Conservation (phyloP, 2,113 vertebrate genomes). For the Cynoglossus semilaevis region DNA sequence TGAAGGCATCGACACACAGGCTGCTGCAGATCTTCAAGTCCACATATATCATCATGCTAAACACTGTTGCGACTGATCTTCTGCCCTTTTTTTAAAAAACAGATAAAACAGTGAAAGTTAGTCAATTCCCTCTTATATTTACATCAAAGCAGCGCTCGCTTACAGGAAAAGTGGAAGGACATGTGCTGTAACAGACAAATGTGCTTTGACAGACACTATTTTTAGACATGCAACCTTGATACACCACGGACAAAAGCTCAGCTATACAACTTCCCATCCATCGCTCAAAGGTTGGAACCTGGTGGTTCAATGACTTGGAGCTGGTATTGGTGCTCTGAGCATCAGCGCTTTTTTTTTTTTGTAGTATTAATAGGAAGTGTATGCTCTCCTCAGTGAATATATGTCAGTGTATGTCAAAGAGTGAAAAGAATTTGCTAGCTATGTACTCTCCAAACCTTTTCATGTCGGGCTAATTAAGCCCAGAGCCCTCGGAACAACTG, state of each 20-base stretch:
- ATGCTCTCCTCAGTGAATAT: conserved; percentile 27
- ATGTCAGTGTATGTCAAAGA: conserved; percentile 47
- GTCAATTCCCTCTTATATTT: too few relatives aligned
- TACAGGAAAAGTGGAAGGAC: conserved; percentile 1
- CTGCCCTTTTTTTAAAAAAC: too few relatives aligned
- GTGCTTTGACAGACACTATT: conserved; percentile 59
- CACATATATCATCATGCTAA: too few relatives aligned
- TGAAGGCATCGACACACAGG: conserved; percentile 20
- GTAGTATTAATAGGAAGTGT: conserved; percentile 55
- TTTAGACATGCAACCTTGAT: conserved; percentile 66
- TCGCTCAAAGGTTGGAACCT: conserved; percentile 63
- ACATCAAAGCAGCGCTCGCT: too few relatives aligned
- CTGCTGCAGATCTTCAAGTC: conserved; percentile 6
- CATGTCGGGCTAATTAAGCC: conserved; percentile 62
- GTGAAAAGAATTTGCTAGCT: conserved; percentile 55
- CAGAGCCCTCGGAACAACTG: conserved; percentile 51
- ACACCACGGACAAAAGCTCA: conserved; percentile 54
- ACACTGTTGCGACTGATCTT: not conserved
- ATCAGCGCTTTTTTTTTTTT: conserved; percentile 33
- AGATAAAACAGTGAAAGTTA: too few relatives aligned
- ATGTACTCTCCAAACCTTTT: conserved; percentile 44
- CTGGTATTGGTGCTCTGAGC: conserved; percentile 23
- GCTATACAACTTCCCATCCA: conserved; percentile 57
- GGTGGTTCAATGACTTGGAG: conserved; percentile 42
- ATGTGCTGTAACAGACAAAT: conserved; percentile 23